A percentile compares a stretch with the other conserved stretches of the same genome.
Conservation (phyloP, 2,888 invertebrate genomes). For the Noctua janthe region DNA sequence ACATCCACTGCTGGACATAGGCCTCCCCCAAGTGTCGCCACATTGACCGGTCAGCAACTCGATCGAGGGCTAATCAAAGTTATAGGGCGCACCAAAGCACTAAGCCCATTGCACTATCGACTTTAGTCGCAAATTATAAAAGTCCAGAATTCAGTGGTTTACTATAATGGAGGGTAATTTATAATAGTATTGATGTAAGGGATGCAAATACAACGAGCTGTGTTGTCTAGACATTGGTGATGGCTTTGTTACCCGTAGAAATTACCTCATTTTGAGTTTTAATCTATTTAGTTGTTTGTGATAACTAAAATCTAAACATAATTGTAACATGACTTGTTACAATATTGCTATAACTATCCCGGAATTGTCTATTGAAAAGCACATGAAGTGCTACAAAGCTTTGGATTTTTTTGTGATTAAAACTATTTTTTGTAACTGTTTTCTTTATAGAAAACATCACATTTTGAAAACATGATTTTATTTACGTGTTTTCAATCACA, state of each 20-base stretch:
- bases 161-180: neutral
- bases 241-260: neutral
- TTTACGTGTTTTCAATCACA: neutral
- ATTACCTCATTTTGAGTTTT: neutral
- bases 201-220: neutral
- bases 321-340: neutral
- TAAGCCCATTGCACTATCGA: neutral
- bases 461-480: neutral
- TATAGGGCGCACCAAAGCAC: neutral
- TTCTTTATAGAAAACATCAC: neutral
- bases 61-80: neutral
- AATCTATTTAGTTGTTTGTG: neutral
- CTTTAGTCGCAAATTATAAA: neutral
- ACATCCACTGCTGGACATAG: too few relatives aligned
- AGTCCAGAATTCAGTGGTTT: neutral
- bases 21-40: too few relatives aligned
- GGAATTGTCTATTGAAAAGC: neutral
- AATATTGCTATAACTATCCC: neutral
- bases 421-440: neutral
- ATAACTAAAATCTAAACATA: neutral
- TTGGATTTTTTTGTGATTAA: neutral
- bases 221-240: neutral
- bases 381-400: neutral
- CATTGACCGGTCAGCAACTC: too few relatives aligned
- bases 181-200: neutral